phyloP scores from a whole-genome alignment of 2,888 invertebrate species.

The Poecilus cupreus region DNA sequence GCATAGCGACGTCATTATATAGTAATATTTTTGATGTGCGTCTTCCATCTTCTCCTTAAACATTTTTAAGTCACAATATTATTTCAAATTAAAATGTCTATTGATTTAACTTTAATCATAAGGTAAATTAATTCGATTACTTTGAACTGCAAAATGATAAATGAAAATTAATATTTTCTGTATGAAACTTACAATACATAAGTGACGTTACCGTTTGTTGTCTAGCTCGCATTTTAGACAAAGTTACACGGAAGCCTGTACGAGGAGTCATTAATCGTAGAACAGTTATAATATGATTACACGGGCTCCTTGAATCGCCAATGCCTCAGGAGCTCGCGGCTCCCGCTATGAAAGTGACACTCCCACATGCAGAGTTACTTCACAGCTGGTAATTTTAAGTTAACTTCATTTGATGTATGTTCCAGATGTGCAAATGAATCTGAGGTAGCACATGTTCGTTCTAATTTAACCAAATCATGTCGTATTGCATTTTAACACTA shows the following conservation, averaged over 20 bases:
- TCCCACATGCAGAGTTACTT: not conserved
- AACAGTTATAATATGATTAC: slow-evolving; percentile 44
- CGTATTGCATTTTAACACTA: no score
- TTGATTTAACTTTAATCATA: no score
- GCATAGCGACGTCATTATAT: no score
- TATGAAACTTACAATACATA: no score
- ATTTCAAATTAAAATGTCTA: no score
- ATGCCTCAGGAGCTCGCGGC: not conserved
- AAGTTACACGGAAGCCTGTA: slow-evolving; percentile 13
- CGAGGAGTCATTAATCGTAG: slow-evolving; percentile 19
- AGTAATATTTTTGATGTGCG: no score
- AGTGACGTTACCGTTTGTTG: not conserved
- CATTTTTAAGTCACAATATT: no score
- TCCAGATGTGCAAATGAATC: not conserved
- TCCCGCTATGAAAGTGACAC: not conserved
- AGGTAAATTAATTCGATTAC: no score
- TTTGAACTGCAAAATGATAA: no score
- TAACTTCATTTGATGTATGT: not conserved
- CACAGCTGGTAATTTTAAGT: slow-evolving; percentile 11
- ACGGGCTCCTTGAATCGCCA: slow-evolving; percentile 2
- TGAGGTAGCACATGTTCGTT: slow-evolving; percentile 1
- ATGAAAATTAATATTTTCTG: no score
- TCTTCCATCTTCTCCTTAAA: no score
- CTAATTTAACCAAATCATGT: not conserved
- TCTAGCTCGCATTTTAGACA: not conserved